Evolutionary conservation across 1,140 invertebrate genomes (phyloP).

Genomic region (Limonius californicus): DNA sequence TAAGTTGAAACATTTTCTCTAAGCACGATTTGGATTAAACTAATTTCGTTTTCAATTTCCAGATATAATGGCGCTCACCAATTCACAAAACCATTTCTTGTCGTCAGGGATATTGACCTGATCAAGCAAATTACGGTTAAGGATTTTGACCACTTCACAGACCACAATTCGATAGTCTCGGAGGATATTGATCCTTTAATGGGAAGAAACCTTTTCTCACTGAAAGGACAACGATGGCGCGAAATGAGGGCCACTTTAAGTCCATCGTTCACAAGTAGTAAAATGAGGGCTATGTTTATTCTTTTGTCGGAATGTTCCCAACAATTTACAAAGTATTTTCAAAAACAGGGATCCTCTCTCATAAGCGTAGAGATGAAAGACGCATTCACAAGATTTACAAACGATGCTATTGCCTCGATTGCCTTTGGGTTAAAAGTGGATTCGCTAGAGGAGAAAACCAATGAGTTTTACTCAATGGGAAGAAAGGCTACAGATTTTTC

Average conservation of each 20-base stretch:
- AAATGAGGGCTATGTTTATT: slow-evolving; percentile 53
- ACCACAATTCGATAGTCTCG: slow-evolving; percentile 44
- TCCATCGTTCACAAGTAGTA: slow-evolving; percentile 57
- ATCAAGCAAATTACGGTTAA: slow-evolving; percentile 32
- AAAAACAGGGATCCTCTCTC: background rate
- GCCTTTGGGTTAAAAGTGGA: slow-evolving; percentile 58
- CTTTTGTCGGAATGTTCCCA: slow-evolving; percentile 48
- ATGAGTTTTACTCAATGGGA: slow-evolving; percentile 52
- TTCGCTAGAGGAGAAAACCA: slow-evolving; percentile 52
- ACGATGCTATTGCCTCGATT: slow-evolving; percentile 56
- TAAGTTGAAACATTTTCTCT: too few species aligned
- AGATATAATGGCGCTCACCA: slow-evolving; percentile 52
- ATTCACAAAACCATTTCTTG: slow-evolving; percentile 49
- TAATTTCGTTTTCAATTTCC: background rate
- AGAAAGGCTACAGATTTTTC: slow-evolving; percentile 49
- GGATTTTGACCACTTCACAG: slow-evolving; percentile 34
- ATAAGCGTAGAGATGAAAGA: slow-evolving; percentile 30
- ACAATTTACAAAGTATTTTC: slow-evolving; percentile 28
- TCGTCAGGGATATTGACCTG: slow-evolving; percentile 57
- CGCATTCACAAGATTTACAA: slow-evolving; percentile 52
- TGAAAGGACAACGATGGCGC: slow-evolving; percentile 53
- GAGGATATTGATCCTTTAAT: slow-evolving; percentile 51
- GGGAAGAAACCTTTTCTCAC: slow-evolving; percentile 50
- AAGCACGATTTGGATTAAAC: too few species aligned
- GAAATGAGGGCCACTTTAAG: slow-evolving; percentile 55